These are phyloP conservation scores for Syngnathus typhle DNA, from an alignment of 2,113 vertebrate species.

Conservation along the genomic window DNA sequence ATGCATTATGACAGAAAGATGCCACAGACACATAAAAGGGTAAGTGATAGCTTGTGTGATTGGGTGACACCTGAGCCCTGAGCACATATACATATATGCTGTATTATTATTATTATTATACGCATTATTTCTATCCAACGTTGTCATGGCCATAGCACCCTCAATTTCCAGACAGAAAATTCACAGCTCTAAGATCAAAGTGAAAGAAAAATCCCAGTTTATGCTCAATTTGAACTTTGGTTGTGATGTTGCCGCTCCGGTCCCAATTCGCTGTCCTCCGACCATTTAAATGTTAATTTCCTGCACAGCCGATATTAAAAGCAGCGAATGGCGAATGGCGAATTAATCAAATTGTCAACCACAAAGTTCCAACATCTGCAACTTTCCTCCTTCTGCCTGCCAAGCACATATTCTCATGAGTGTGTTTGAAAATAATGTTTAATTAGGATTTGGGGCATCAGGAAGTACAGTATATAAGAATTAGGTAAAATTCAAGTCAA, in stretches of 20 bases:
- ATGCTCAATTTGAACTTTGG: background rate
- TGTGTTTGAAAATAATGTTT: slow-evolving; percentile 5
- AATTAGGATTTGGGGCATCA: background rate
- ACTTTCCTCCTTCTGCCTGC: slow-evolving; percentile 30
- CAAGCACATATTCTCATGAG: background rate
- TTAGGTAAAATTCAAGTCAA: slow-evolving; percentile 7
- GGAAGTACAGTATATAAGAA: background rate
- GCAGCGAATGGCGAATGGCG: too few relatives aligned
- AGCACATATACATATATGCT: too few relatives aligned
- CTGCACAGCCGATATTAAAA: slow-evolving; percentile 17
- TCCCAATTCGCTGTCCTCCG: background rate
- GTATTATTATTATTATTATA: too few relatives aligned
- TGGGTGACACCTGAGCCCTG: too few relatives aligned
- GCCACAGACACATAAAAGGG: background rate
- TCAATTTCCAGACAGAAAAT: background rate
- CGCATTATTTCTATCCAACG: background rate
- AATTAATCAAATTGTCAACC: slow-evolving; percentile 19
- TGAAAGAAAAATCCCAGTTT: background rate
- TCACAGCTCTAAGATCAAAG: background rate
- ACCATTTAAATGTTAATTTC: slow-evolving; percentile 15
- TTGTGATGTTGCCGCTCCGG: background rate
- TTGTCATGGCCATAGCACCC: background rate
- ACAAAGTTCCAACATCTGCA: slow-evolving; percentile 34
- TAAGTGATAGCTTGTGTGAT: background rate
- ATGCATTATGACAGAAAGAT: background rate